These are phyloP conservation scores for Myathropa florea DNA, from an alignment of 2,888 invertebrate species.

Conservation along the genomic window DNA sequence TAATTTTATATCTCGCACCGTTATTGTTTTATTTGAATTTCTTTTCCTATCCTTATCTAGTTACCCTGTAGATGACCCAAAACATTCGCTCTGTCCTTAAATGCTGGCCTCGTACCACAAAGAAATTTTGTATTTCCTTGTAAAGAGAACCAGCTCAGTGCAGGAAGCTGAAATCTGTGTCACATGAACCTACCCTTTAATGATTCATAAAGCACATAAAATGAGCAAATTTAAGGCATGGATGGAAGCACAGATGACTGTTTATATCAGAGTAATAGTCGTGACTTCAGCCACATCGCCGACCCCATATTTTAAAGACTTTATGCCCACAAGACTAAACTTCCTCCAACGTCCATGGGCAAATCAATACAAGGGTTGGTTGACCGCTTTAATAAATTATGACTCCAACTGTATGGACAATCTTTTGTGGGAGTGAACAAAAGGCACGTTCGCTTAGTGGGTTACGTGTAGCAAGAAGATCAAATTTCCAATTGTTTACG, in stretches of 20 bases:
- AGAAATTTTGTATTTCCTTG: too few relatives aligned
- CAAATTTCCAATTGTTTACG: slow-evolving; percentile 43
- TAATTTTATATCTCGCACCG: too few relatives aligned
- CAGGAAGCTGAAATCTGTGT: too few relatives aligned
- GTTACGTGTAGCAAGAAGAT: slow-evolving; percentile 45
- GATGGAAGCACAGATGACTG: background rate
- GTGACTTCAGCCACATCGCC: background rate
- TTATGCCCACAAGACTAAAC: background rate
- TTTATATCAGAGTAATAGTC: background rate
- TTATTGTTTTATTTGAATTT: too few relatives aligned
- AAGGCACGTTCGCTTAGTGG: slow-evolving; percentile 33
- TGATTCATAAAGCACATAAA: background rate
- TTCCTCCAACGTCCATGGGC: background rate
- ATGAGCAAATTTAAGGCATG: background rate
- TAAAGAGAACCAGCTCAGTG: too few relatives aligned
- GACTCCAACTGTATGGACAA: background rate
- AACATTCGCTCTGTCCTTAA: too few relatives aligned
- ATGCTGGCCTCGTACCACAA: too few relatives aligned
- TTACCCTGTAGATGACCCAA: too few relatives aligned
- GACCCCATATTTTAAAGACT: background rate
- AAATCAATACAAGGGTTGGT: background rate
- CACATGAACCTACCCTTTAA: background rate
- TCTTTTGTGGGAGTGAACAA: background rate
- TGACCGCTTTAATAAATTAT: background rate
- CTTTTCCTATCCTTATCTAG: too few relatives aligned